Evolutionary conservation across 2,888 invertebrate species (phyloP), one percentile per base, ranked within the genome.

Genomic region (Fabriciana adippe): DNA sequence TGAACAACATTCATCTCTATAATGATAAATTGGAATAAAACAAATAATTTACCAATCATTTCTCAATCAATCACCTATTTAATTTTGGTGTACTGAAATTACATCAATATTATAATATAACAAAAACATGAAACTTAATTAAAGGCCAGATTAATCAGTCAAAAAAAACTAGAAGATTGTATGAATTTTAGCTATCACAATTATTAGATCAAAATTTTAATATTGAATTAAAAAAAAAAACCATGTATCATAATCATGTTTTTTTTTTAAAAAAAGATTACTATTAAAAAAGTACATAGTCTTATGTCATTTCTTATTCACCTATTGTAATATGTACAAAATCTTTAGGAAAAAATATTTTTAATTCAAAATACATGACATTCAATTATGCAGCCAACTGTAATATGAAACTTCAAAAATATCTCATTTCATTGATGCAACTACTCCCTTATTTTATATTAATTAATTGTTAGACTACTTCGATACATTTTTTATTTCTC

Each of bases 281-380:
- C 11, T 35, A 14, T 57, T n/a, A 21, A 41, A 50, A 61, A 14
- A 53, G 6, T 6, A 35, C 35, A 41, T 18, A 60, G 50, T 60
- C 50, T 60, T 60, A 31, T 60, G 48, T 50, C 16, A 31, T 60
- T 65, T 13, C 50, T 53, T 31, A 59, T 14, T 54, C 16, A 51
- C 55, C 45, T 51, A 54, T 51, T 69, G 26, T 21, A 66, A 16
- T 59, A 48, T 6, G 1, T 60, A 59, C 59, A 59, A 45, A 59
- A 48, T 31, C n/a, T 53, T 41, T 41, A 41, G 11, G 35, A 41
- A 41, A 11, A 41, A 41, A 41, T 41, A 41, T 41, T 41, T 35
- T 41, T 6, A 57, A 53, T 53, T 35, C 18, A 61, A 35, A 61
- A 15, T 51, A 35, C 41, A 51, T 41, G 61, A 61, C 35, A 51